Evolutionary conservation across 2,113 vertebrate species (phyloP).

Genomic region (Bucco capensis): DNA sequence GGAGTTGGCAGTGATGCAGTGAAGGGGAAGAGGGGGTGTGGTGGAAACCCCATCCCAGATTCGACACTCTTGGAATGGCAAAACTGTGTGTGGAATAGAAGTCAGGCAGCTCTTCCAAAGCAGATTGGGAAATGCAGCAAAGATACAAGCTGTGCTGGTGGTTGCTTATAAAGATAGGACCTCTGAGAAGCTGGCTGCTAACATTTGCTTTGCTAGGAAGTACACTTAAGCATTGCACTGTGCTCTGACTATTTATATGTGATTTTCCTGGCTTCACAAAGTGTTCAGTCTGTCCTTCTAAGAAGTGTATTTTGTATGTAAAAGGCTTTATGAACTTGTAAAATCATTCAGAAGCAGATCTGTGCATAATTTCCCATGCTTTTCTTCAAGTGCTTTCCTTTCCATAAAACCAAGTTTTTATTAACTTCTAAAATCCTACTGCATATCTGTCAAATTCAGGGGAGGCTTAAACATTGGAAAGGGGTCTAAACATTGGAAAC

Average conservation of each 20-base stretch:
- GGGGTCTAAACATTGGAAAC: neutral
- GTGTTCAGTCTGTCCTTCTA: neutral
- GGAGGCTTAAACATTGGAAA: neutral
- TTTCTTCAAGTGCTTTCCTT: neutral
- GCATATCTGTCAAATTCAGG: neutral
- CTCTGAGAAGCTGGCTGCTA: neutral
- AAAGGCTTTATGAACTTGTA: slow-evolving; percentile 25
- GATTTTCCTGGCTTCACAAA: neutral
- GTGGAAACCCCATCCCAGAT: neutral
- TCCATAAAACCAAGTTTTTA: slow-evolving; percentile 34
- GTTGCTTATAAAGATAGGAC: neutral
- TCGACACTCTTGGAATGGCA: neutral
- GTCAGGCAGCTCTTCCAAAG: neutral
- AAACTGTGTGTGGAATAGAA: neutral
- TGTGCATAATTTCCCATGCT: neutral
- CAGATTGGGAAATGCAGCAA: neutral
- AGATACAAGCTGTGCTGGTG: neutral
- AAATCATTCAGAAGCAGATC: slow-evolving; percentile 18
- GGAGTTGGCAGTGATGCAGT: neutral
- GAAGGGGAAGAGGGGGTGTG: no score
- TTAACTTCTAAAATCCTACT: slow-evolving; percentile 21
- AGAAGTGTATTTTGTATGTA: slow-evolving; percentile 30
- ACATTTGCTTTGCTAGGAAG: neutral
- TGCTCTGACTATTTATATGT: neutral
- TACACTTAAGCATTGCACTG: neutral